Conservation (phyloP, 2,888 invertebrate species). For the Archaeoteleia sp. region DNA sequence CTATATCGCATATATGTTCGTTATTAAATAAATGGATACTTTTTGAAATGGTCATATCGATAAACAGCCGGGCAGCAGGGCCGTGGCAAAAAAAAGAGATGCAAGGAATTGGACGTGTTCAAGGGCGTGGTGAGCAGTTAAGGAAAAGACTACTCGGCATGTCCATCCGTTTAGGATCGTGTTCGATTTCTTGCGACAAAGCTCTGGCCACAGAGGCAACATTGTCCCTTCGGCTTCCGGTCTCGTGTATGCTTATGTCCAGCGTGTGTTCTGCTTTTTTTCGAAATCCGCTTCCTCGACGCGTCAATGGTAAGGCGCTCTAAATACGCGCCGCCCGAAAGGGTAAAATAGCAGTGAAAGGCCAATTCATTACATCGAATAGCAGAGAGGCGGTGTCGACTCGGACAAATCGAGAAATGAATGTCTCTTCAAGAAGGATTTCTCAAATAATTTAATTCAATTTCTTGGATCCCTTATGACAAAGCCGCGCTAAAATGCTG, state of each 20-base stretch:
- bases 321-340: constrained; percentile 20
- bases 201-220: constrained; percentile 17
- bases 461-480: constrained; percentile 16
- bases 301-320: constrained; percentile 4
- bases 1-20: too few relatives aligned
- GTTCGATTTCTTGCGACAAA: constrained; percentile 38
- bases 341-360: constrained; percentile 41
- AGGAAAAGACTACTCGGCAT: constrained; percentile 23
- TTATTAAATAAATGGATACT: too few relatives aligned
- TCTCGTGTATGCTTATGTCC: constrained; percentile 20
- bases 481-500: constrained; percentile 16
- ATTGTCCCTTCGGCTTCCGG: constrained; percentile 34
- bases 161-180: constrained; percentile 28
- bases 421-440: constrained; percentile 14
- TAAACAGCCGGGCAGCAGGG: constrained; percentile 26
- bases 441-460: constrained; percentile 30
- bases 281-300: constrained; percentile 27
- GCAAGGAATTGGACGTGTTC: constrained; percentile 28
- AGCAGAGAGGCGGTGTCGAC: constrained; percentile 17
- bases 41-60: constrained; percentile 30
- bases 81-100: constrained; percentile 21
- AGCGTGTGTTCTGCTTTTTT: constrained; percentile 26
- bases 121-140: constrained; percentile 33
- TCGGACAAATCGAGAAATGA: constrained; percentile 18
- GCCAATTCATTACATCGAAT: constrained; percentile 35